Evolutionary conservation across 2,888 invertebrate genomes (phyloP).

Genomic region (Chorisops tibialis): DNA sequence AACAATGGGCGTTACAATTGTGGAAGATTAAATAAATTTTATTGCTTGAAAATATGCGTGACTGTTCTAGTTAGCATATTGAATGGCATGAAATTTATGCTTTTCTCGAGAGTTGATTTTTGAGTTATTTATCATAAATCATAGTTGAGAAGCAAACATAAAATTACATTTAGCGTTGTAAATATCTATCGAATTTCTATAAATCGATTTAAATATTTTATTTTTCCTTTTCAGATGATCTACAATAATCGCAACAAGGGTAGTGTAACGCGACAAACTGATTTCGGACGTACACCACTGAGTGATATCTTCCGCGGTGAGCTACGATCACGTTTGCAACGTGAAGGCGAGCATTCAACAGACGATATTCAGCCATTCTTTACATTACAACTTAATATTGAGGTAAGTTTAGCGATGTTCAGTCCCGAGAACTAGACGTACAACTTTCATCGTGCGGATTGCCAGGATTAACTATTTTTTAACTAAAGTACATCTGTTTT

Average conservation of each 20-base stretch:
- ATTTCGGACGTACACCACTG: slow-evolving; percentile 79
- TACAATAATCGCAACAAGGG: slow-evolving; percentile 84
- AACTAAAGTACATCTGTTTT: no score
- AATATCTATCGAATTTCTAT: not conserved
- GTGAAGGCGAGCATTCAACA: slow-evolving; percentile 66
- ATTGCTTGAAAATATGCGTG: slow-evolving; percentile 27
- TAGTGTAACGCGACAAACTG: slow-evolving; percentile 80
- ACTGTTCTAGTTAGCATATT: slow-evolving; percentile 43
- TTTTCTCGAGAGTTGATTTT: slow-evolving; percentile 28
- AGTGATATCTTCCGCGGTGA: slow-evolving; percentile 93
- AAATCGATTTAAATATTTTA: slow-evolving; percentile 25
- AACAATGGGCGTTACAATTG: slow-evolving; percentile 25
- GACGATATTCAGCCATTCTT: slow-evolving; percentile 95
- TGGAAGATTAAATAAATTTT: slow-evolving; percentile 22
- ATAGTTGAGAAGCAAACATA: slow-evolving; percentile 21
- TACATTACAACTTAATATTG: slow-evolving; percentile 90
- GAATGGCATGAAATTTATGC: slow-evolving; percentile 19
- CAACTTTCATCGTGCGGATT: no score
- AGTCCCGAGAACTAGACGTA: no score
- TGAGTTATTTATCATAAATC: not conserved
- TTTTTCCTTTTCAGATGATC: slow-evolving; percentile 43
- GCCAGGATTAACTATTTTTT: no score
- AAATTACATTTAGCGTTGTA: no score
- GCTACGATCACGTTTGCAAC: slow-evolving; percentile 76
- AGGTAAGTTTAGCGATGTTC: slow-evolving; percentile 67